Evolutionary conservation across 2,797 vertebrate genomes (phyloP), one percentile per base, ranked within the genome.

Genomic region (Cygnus olor): DNA sequence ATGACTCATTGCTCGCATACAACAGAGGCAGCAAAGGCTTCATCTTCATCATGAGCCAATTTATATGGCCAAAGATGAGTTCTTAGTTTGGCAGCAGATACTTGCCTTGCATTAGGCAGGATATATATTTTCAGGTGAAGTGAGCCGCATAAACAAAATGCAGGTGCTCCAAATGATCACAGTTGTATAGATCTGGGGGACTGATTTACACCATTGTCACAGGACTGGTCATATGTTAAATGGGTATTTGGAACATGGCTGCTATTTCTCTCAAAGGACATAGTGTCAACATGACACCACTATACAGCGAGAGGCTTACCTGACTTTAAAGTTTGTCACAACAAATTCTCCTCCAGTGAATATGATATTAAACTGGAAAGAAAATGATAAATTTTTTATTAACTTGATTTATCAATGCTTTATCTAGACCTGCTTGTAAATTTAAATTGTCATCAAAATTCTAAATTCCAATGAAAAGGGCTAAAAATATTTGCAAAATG

Each of bases 291-390:
- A 54, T 65, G 66, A 72, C 38, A 57, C 5, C 54, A 25, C 21
- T 24, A 14, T 5, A 47, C 14, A 80, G 58, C 22, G 44, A 83
- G 79, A 88, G 61, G 79, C 95, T 89, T 96, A 98, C 97, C 93
- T 94, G 88, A 73, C 68, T 87, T 87, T 76, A 74, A 97, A 77
- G 73, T 96, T 85, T 60, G 93, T 87, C 95, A 97, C 64, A 66
- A 53, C 27, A 89, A 97, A 95, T 79, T 95, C 94, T 73, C 92
- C 94, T 60, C 91, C 82, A 18, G 54, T 40, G 79, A 97, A 97
- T 76, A 93, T 9, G 69, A 80, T 56, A 36, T 68, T 81, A 73
- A 97, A 90, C 98, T 98, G 96, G 65, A 97, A 95, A 92, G 87
- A 79, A 94, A 66, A 65, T 16, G 69, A 2, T 3, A 56, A 38